A percentile compares a stretch with the other conserved stretches of the same genome.
phyloP scores from a whole-genome alignment of 2,888 invertebrate species.

The Gibbula magus region DNA sequence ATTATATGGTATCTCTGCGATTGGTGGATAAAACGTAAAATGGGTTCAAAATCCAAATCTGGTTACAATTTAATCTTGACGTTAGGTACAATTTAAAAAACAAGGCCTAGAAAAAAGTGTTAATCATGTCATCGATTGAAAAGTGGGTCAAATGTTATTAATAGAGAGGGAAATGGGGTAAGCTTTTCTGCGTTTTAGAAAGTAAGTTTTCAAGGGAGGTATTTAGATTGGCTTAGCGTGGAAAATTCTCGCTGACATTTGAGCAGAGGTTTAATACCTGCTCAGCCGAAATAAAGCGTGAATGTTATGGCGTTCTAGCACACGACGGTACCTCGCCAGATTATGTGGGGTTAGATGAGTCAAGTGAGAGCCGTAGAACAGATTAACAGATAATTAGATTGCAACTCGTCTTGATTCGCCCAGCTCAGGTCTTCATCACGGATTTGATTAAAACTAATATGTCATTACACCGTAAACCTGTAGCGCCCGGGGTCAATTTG shows the following conservation, averaged over 20 bases:
- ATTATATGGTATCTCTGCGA: no score
- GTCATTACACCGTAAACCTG: background rate
- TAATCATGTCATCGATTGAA: no score
- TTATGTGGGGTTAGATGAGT: slow-evolving; percentile 5
- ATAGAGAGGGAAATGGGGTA: no score
- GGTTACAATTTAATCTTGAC: no score
- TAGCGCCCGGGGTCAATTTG: background rate
- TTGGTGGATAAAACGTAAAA: no score
- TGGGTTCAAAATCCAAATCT: no score
- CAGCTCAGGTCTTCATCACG: background rate
- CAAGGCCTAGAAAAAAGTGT: no score
- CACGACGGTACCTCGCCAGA: background rate
- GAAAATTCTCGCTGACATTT: background rate
- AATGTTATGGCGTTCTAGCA: background rate
- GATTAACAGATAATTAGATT: slow-evolving; percentile 11
- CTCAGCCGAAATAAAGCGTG: background rate
- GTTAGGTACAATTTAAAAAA: no score
- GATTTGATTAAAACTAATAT: slow-evolving; percentile 15
- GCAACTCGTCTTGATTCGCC: background rate
- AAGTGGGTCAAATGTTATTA: no score
- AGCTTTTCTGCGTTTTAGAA: no score
- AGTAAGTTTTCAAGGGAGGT: no score
- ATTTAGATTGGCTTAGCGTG: background rate
- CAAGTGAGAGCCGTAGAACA: background rate
- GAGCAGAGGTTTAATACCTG: background rate